Conservation (phyloP, 2,797 vertebrate species). For the Lithobates sylvaticus region DNA sequence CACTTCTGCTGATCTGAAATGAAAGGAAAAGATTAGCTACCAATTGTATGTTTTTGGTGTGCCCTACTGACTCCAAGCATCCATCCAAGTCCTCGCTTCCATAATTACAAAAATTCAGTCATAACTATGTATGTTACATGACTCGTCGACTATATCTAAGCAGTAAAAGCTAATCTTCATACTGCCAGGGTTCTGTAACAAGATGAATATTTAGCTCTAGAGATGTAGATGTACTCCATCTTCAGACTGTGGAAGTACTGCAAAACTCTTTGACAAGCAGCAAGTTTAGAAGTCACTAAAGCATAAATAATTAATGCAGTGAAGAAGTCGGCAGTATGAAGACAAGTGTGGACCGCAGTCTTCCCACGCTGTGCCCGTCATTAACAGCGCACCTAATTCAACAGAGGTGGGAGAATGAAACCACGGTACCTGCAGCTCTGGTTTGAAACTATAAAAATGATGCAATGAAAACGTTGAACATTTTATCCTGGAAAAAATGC, state of each 20-base stretch:
- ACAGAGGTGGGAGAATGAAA: neutral
- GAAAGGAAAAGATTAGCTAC: neutral
- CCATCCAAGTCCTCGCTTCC: neutral
- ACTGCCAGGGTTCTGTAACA: neutral
- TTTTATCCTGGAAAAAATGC: neutral
- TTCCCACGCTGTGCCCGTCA: neutral
- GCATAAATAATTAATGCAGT: slow-evolving; percentile 23
- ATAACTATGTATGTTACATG: neutral
- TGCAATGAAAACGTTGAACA: neutral
- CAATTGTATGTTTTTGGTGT: neutral
- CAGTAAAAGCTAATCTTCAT: neutral
- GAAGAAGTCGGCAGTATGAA: neutral
- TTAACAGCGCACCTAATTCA: neutral
- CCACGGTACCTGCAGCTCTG: neutral
- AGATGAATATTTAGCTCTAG: neutral
- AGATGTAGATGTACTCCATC: neutral
- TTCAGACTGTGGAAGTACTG: neutral
- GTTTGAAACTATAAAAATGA: neutral
- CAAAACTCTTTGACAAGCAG: slow-evolving; percentile 7
- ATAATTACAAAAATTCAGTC: neutral
- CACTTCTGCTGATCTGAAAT: neutral
- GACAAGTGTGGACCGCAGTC: neutral
- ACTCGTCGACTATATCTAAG: neutral
- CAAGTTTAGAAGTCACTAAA: neutral
- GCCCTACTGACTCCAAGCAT: neutral